These are phyloP conservation scores for Hypothenemus hampei DNA, from an alignment of 1,140 invertebrate genomes.

Conservation along the genomic window DNA sequence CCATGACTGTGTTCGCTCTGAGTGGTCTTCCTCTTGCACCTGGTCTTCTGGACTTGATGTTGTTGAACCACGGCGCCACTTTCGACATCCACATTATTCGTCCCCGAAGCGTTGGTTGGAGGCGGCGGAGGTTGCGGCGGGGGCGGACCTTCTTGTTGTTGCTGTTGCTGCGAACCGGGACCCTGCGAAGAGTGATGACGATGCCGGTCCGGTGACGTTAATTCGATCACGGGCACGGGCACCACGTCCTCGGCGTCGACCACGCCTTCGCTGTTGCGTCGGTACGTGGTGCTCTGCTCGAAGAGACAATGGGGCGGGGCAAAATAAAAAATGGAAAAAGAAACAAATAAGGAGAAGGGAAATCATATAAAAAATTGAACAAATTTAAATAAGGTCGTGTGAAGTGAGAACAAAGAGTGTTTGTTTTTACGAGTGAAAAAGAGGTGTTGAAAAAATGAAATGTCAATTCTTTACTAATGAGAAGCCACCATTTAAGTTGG, in stretches of 20 bases:
- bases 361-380: too few relatives aligned
- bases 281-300: constrained; percentile 45
- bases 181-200: constrained; percentile 31
- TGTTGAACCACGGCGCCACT: constrained; percentile 54
- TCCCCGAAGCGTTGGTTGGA: constrained; percentile 34
- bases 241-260: constrained; percentile 44
- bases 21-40: constrained; percentile 81
- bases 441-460: too few relatives aligned
- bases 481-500: too few relatives aligned
- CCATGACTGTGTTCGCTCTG: constrained; percentile 91
- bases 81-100: constrained; percentile 56
- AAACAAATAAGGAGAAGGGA: constrained; percentile 20
- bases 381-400: not conserved
- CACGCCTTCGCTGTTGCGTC: constrained; percentile 46
- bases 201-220: constrained; percentile 20
- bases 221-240: constrained; percentile 43
- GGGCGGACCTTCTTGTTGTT: constrained; percentile 30
- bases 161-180: too few relatives aligned
- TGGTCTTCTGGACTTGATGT: constrained; percentile 43
- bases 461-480: too few relatives aligned
- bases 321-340: constrained; percentile 8
- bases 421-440: too few relatives aligned
- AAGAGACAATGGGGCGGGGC: constrained; percentile 26
- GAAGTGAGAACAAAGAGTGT: too few relatives aligned
- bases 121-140: constrained; percentile 20